Evolutionary conservation across 2,113 vertebrate genomes (phyloP).

Genomic region (Tauraco erythrolophus): DNA sequence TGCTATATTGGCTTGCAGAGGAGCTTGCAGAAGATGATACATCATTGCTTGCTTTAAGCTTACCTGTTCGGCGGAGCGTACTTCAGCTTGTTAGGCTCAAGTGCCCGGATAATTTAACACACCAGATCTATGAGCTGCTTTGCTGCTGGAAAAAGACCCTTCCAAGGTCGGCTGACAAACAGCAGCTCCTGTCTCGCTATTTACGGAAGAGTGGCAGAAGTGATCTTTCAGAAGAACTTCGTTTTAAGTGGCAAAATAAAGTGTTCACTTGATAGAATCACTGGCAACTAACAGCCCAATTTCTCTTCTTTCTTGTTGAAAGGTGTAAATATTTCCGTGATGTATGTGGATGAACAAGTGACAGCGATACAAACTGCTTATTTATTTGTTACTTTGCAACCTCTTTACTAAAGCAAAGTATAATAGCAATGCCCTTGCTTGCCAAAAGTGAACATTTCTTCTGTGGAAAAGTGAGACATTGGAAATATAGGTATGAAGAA

Average conservation of each 20-base stretch:
- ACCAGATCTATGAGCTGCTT: constrained; percentile 85
- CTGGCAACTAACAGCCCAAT: not conserved
- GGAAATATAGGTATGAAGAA: not conserved
- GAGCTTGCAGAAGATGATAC: constrained; percentile 77
- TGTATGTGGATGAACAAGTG: not conserved
- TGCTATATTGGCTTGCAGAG: constrained; percentile 78
- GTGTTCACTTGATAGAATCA: constrained; percentile 19
- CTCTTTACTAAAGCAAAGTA: not conserved
- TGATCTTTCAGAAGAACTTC: constrained; percentile 80
- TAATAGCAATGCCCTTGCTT: not conserved
- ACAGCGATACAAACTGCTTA: not conserved
- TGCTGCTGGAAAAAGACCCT: constrained; percentile 85
- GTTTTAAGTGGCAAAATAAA: constrained; percentile 71
- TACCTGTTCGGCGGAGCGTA: constrained; percentile 80
- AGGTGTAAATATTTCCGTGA: not conserved
- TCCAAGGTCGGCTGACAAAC: constrained; percentile 78
- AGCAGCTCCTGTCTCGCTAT: constrained; percentile 78
- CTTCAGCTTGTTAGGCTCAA: constrained; percentile 84
- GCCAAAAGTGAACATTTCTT: not conserved
- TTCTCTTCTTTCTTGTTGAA: not conserved
- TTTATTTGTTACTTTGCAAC: not conserved
- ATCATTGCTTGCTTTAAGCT: constrained; percentile 55
- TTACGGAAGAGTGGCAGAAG: constrained; percentile 82
- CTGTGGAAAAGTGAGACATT: not conserved
- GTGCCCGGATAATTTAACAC: constrained; percentile 73